Evolutionary conservation across 2,113 vertebrate species (phyloP), one percentile per base, ranked within the genome.

Genomic region (Dasyurus viverrinus): DNA sequence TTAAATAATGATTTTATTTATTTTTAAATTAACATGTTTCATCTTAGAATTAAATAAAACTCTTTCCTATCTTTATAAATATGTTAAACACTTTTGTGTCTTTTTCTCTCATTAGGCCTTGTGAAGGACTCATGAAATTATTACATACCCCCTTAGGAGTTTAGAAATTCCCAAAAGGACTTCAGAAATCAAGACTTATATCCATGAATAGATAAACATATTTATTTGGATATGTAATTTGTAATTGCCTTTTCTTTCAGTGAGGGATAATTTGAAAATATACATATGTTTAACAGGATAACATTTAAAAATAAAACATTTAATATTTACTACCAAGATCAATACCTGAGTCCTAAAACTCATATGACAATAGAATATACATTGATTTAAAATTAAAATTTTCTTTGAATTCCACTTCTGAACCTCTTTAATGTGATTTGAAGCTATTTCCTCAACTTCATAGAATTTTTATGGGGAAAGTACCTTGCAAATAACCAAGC

Each of bases 1-100:
- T 52, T 84, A 90, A 89, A 89, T 55, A 42, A 54, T 0, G 6
- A 57, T 90, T 54, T 12, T 0, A n/a, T 91, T n/a, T 30, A 54
- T 91, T 94, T 91, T 95, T 52, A 89, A 91, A 52, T 92, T 53
- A 93, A 53, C 5, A 24, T 68, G 36, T 55, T 11, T 54, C 42
- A 57, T 19, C 22, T 90, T 92, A 76, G 26, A 95, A 16, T 7
- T 89, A 48, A 47, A 46, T 46, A 90, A 27, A 5, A 48, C 89
- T 23, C n/a, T 76, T 76, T 76, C 2, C 14, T 19, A 36, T 76
- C n/a, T 68, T 76, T 16, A 76, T 76, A n/a, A 6, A 4, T 30
- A 76, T 14, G 36, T n/a, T n/a, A 1, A 76, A n/a, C 3, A 36
- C 14, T 76, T 11, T 76, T n/a, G 14, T n/a, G 1, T 76, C 14